Percentiles rank a stretch among this genome's conserved stretches.
Conservation (phyloP, 2,797 vertebrate genomes). For the Kryptolebias ocellatus region DNA sequence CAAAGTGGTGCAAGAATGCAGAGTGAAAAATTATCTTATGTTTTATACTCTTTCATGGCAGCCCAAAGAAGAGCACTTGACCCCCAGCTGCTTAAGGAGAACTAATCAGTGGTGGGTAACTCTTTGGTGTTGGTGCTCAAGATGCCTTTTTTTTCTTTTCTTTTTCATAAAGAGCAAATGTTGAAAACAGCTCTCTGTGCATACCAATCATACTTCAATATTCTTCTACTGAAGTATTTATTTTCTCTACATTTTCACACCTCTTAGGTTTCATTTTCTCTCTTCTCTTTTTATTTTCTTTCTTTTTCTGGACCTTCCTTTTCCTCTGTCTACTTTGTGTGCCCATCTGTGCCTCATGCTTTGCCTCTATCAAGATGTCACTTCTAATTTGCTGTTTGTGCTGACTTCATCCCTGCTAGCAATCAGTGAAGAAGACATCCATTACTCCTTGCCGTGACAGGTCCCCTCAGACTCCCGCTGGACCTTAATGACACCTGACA, state of each 20-base stretch:
- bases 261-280: slow-evolving; percentile 20
- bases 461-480: slow-evolving; percentile 68
- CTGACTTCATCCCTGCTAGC: slow-evolving; percentile 82
- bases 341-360: slow-evolving; percentile 70
- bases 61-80: slow-evolving; percentile 13
- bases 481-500: slow-evolving; percentile 81
- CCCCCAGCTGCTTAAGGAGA: slow-evolving; percentile 19
- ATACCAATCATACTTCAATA: slow-evolving; percentile 6
- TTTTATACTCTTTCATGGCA: slow-evolving; percentile 7
- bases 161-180: slow-evolving; percentile 2
- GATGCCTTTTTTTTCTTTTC: slow-evolving; percentile 9
- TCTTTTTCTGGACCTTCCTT: slow-evolving; percentile 25
- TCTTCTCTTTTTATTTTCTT: slow-evolving; percentile 23
- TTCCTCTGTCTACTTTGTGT: slow-evolving; percentile 57
- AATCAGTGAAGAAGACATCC: slow-evolving; percentile 82
- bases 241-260: slow-evolving; percentile 21
- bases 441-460: slow-evolving; percentile 77
- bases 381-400: slow-evolving; percentile 83
- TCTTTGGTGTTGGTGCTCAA: slow-evolving; percentile 14
- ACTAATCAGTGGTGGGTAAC: slow-evolving; percentile 4
- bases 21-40: slow-evolving; percentile 1
- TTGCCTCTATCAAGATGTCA: slow-evolving; percentile 77
- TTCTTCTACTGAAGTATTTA: slow-evolving; percentile 13
- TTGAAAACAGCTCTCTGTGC: slow-evolving; percentile 10
- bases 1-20: neutral